These are phyloP conservation scores for Hippocampus barbouri DNA, from an alignment of 2,113 vertebrate species.

Conservation along the genomic window DNA sequence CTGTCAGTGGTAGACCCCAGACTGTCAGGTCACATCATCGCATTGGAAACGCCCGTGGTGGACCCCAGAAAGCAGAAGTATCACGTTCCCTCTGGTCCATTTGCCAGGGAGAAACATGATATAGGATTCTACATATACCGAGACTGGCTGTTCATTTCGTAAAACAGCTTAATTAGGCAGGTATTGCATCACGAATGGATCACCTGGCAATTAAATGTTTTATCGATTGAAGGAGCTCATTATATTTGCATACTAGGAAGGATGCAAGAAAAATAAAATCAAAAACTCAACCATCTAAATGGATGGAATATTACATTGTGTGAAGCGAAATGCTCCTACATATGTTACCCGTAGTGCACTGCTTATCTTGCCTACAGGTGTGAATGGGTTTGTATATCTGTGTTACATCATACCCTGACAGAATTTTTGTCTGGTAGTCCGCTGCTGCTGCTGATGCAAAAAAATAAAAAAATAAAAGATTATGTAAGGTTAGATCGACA, in stretches of 20 bases:
- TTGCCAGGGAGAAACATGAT: constrained; percentile 27
- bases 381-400: constrained; percentile 1
- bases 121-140: constrained; percentile 8
- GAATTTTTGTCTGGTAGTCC: not conserved
- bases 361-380: not conserved
- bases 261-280: not conserved
- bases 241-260: not conserved
- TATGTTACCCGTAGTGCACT: not conserved
- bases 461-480: not conserved
- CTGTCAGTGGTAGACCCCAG: constrained; percentile 60
- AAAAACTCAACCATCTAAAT: not conserved
- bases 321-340: not conserved
- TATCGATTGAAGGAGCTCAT: not conserved
- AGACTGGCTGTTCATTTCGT: not conserved
- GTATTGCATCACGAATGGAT: not conserved
- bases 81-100: constrained; percentile 15
- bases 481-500: not conserved
- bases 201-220: not conserved
- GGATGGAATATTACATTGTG: no score
- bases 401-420: not conserved
- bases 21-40: constrained; percentile 66
- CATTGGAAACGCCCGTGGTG: constrained; percentile 44
- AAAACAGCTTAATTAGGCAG: not conserved
- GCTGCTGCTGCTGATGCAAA: not conserved
- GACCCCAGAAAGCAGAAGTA: constrained; percentile 45